These are phyloP conservation scores for Chionis minor DNA, from an alignment of 2,113 vertebrate species.

Conservation along the genomic window DNA sequence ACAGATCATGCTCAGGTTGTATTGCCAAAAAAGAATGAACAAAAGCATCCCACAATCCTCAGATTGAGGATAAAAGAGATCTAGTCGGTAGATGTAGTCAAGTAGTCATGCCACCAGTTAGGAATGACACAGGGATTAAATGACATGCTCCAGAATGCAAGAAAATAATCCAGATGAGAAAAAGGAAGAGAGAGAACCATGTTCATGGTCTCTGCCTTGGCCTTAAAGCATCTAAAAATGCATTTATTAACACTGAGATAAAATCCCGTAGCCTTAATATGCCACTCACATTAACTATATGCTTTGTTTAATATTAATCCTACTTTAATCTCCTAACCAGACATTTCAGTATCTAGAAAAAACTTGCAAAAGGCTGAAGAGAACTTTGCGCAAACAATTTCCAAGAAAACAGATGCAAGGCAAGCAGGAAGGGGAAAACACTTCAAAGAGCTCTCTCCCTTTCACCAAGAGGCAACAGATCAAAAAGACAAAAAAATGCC, in stretches of 20 bases:
- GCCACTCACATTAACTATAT: neutral
- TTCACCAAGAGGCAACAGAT: neutral
- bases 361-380: neutral
- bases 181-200: neutral
- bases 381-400: neutral
- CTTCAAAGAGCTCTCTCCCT: neutral
- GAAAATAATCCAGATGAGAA: neutral
- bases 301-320: neutral
- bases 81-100: neutral
- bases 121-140: neutral
- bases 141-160: neutral
- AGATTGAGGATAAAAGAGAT: neutral
- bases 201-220: neutral
- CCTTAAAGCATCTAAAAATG: neutral
- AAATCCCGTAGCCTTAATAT: neutral
- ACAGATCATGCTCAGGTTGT: neutral
- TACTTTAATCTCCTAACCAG: neutral
- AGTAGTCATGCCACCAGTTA: neutral
- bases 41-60: neutral
- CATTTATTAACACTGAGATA: neutral
- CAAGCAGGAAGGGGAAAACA: neutral
- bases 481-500: neutral
- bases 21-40: neutral
- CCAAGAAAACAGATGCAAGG: neutral
- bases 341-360: neutral